Percentiles rank a stretch among this genome's conserved stretches.
These are phyloP conservation scores for Hypanus sabinus DNA, from an alignment of 2,113 vertebrate species.

Conservation along the genomic window DNA sequence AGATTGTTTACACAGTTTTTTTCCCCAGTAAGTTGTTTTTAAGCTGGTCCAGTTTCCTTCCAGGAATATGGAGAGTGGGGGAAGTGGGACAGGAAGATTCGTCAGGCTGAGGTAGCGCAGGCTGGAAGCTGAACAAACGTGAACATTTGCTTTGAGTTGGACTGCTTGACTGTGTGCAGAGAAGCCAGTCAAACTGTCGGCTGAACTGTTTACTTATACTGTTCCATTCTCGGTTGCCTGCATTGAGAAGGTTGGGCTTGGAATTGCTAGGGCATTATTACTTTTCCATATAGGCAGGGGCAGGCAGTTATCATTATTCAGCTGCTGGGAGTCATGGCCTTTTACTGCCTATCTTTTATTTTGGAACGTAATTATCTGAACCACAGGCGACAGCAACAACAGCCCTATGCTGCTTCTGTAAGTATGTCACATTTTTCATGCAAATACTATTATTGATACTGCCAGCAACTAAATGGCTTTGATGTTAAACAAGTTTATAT, in stretches of 20 bases:
- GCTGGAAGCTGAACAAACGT: slow-evolving; percentile 12
- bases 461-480: background rate
- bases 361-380: background rate
- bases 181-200: slow-evolving; percentile 40
- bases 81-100: background rate
- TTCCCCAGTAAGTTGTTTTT: background rate
- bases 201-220: background rate
- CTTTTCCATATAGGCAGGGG: background rate
- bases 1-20: background rate
- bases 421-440: background rate
- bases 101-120: background rate
- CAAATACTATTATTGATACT: background rate
- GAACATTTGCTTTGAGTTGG: slow-evolving; percentile 43
- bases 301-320: background rate
- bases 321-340: background rate
- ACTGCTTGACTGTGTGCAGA: slow-evolving; percentile 60
- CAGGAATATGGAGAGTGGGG: background rate
- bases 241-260: background rate
- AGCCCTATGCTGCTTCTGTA: background rate
- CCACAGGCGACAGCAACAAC: background rate
- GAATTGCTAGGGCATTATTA: background rate
- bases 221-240: background rate
- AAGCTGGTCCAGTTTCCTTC: background rate
- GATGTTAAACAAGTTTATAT: background rate
- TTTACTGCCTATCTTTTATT: background rate